These are phyloP conservation scores for Smittia sp. DNA, from an alignment of 2,888 invertebrate species.

Conservation along the genomic window DNA sequence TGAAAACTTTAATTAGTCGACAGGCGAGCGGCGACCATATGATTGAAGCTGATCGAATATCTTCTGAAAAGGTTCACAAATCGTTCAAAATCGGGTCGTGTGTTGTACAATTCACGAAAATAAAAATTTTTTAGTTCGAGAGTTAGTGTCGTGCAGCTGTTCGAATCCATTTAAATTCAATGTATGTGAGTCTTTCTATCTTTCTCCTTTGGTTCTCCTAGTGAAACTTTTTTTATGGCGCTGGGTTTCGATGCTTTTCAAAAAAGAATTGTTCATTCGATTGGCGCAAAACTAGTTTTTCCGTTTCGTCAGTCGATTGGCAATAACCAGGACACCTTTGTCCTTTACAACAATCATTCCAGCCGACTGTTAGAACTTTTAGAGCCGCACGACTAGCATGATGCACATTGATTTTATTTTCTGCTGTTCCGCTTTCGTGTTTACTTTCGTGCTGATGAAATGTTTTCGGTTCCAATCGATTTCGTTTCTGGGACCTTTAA, in stretches of 20 bases:
- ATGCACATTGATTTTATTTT: slow-evolving; percentile 17
- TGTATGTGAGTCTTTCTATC: slow-evolving; percentile 14
- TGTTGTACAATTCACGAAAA: slow-evolving; percentile 19
- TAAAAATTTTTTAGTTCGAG: background rate
- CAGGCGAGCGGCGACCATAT: no score
- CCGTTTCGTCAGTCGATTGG: background rate
- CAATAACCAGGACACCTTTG: slow-evolving; percentile 8
- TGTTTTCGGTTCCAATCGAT: background rate
- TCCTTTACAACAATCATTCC: slow-evolving; percentile 4
- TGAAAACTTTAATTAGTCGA: background rate
- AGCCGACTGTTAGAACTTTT: background rate
- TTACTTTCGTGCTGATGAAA: slow-evolving; percentile 9
- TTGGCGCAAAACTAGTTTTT: slow-evolving; percentile 12
- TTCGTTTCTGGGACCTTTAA: background rate
- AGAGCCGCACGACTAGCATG: background rate
- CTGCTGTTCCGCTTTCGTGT: background rate
- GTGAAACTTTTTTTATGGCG: background rate
- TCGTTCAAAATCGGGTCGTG: background rate
- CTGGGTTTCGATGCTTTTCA: background rate
- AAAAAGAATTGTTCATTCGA: background rate
- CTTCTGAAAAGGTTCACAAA: no score
- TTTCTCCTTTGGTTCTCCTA: background rate
- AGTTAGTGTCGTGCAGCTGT: slow-evolving; percentile 34
- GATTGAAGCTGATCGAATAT: no score
- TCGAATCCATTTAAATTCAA: slow-evolving; percentile 14